These are phyloP conservation scores for Hanleya hanleyi DNA, from an alignment of 2,888 invertebrate genomes.

Conservation along the genomic window DNA sequence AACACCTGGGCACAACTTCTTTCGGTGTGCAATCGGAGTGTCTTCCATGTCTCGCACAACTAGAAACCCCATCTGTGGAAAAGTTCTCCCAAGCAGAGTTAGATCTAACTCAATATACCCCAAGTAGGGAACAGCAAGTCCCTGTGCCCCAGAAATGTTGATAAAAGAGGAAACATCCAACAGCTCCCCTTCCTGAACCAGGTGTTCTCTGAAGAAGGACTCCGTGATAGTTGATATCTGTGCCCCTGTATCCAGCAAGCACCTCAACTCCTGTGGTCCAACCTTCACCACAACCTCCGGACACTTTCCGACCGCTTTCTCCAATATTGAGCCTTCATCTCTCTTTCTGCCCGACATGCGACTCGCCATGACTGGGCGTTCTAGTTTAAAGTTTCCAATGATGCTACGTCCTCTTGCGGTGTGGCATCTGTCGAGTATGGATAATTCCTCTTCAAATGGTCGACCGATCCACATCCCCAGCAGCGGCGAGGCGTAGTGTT, in stretches of 20 bases:
- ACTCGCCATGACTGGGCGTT: no score
- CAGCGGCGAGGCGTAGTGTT: background rate
- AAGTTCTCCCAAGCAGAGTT: background rate
- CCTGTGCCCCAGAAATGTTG: constrained; percentile 4
- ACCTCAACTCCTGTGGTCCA: background rate
- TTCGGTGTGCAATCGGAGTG: background rate
- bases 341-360: no score
- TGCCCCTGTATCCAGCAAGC: background rate
- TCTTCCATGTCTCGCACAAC: constrained; percentile 20
- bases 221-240: background rate
- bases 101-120: constrained; percentile 26
- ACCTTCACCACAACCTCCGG: no score
- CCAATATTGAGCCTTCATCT: no score
- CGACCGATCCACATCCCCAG: background rate
- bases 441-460: background rate
- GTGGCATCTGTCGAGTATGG: no score
- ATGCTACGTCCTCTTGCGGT: no score
- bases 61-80: constrained; percentile 20
- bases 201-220: background rate
- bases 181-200: background rate
- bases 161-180: background rate
- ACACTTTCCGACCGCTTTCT: no score
- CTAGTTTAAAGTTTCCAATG: no score
- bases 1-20: constrained; percentile 19
- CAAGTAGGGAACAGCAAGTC: constrained; percentile 1